These are phyloP conservation scores for Carduelis carduelis DNA, from an alignment of 2,797 vertebrate species.

Conservation along the genomic window DNA sequence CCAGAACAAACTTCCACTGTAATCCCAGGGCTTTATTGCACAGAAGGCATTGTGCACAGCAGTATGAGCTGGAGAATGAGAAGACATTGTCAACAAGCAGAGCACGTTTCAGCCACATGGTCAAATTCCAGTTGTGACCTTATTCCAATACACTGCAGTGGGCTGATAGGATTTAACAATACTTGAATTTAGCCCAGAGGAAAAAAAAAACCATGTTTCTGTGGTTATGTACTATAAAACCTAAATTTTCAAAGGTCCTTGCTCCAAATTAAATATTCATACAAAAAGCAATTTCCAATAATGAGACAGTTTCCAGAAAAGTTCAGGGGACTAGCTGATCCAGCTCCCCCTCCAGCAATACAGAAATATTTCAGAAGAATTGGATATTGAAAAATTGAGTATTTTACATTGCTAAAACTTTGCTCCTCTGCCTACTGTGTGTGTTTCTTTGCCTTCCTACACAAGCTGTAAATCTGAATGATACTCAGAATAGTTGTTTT, in stretches of 20 bases:
- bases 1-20: background rate
- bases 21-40: background rate
- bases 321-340: background rate
- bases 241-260: background rate
- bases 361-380: background rate
- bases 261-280: background rate
- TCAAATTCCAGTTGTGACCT: background rate
- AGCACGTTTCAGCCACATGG: background rate
- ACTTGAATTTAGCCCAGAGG: background rate
- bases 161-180: background rate
- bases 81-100: background rate
- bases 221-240: background rate
- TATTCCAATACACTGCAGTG: background rate
- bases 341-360: background rate
- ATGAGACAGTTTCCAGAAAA: background rate
- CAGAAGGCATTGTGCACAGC: background rate
- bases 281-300: background rate
- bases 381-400: background rate
- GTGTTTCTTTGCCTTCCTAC: background rate
- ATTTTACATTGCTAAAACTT: background rate
- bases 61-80: background rate
- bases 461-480: background rate
- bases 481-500: background rate
- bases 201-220: background rate
- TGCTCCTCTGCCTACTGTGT: background rate